A percentile compares a stretch with the other conserved stretches of the same genome.
Conservation (phyloP, 1,140 invertebrate species). For the Lepidostoma basale region DNA sequence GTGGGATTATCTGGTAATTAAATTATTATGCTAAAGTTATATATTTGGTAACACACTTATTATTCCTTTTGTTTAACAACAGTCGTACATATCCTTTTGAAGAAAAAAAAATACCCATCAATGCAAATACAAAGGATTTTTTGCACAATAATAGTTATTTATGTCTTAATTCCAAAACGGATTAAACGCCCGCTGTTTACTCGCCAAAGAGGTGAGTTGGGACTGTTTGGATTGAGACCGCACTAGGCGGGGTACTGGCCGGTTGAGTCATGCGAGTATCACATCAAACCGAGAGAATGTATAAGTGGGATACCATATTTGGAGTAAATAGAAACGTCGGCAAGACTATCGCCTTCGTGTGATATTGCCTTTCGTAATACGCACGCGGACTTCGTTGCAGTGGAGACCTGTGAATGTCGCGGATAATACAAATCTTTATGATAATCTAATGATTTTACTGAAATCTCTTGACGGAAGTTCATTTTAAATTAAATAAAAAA, state of each 20-base stretch:
- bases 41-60: no score
- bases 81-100: not conserved
- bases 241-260: not conserved
- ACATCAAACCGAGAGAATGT: slow-evolving; percentile 27
- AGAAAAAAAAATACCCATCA: not conserved
- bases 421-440: not conserved
- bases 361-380: not conserved
- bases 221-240: not conserved
- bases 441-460: not conserved
- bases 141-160: not conserved
- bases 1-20: not conserved
- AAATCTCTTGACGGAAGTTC: not conserved
- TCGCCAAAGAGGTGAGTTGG: not conserved
- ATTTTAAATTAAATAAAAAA: not conserved
- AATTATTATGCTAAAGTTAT: not conserved
- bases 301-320: slow-evolving; percentile 40
- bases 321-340: slow-evolving; percentile 40
- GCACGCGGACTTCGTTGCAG: not conserved
- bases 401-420: not conserved
- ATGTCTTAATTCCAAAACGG: not conserved
- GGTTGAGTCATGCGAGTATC: not conserved
- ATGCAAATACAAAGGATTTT: not conserved
- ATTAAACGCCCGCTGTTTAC: not conserved
- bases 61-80: no score
- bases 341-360: slow-evolving; percentile 20